Conservation (phyloP, 2,888 invertebrate species). For the Muscina levida region DNA sequence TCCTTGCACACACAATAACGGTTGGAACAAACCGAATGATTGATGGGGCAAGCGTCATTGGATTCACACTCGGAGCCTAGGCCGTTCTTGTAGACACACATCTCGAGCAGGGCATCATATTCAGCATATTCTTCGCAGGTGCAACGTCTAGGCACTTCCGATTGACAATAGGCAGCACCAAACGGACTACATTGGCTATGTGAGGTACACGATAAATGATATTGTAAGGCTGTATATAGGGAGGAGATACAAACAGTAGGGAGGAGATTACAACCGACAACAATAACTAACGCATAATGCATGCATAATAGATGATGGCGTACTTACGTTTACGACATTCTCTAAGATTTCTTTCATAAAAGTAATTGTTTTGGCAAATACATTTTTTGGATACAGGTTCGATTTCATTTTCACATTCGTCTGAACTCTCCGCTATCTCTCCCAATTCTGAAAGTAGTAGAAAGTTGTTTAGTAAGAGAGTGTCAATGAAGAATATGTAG, state of each 20-base stretch:
- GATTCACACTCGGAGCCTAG: slow-evolving; percentile 76
- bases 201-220: slow-evolving; percentile 76
- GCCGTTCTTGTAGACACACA: slow-evolving; percentile 76
- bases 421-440: slow-evolving; percentile 77
- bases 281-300: not conserved
- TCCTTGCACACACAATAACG: slow-evolving; percentile 75
- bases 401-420: slow-evolving; percentile 76
- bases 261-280: not conserved
- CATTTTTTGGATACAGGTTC: slow-evolving; percentile 75
- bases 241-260: not conserved
- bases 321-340: slow-evolving; percentile 78
- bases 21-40: slow-evolving; percentile 75
- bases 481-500: too few relatives aligned
- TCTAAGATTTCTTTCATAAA: slow-evolving; percentile 75
- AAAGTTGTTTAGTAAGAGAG: too few relatives aligned
- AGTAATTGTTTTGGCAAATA: slow-evolving; percentile 77
- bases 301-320: not conserved
- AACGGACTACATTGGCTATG: slow-evolving; percentile 79
- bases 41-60: slow-evolving; percentile 72
- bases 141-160: slow-evolving; percentile 75
- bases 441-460: slow-evolving; percentile 74
- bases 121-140: slow-evolving; percentile 77
- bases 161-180: slow-evolving; percentile 74
- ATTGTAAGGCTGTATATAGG: slow-evolving; percentile 72
- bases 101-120: slow-evolving; percentile 74